phyloP scores from a whole-genome alignment of 2,888 invertebrate genomes.

The Podabrus alpinus region DNA sequence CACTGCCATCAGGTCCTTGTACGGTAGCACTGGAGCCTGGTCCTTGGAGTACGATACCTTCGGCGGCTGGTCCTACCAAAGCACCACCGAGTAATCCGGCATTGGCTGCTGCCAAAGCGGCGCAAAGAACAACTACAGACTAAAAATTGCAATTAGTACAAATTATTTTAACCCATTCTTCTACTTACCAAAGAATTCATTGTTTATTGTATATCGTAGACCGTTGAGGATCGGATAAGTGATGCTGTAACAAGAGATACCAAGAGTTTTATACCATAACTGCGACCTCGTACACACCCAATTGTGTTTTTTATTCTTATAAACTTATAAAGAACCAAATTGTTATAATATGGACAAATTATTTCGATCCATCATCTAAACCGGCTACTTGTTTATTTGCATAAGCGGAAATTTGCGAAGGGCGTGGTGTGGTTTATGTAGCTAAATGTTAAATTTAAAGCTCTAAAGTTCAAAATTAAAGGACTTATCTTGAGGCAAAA shows the following conservation, averaged over 20 bases:
- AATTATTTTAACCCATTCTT: background rate
- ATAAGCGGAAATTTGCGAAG: slow-evolving; percentile 11
- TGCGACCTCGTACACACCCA: slow-evolving; percentile 35
- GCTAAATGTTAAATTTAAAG: background rate
- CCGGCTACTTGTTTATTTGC: slow-evolving; percentile 11
- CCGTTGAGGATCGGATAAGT: slow-evolving; percentile 26
- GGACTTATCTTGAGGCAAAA: too few species aligned
- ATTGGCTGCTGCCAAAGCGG: slow-evolving; percentile 34
- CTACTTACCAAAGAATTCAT: slow-evolving; percentile 26
- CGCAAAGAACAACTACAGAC: slow-evolving; percentile 29
- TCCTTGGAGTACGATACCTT: slow-evolving; percentile 39
- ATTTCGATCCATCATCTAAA: slow-evolving; percentile 7
- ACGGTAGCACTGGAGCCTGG: slow-evolving; percentile 38
- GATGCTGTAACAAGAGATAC: slow-evolving; percentile 24
- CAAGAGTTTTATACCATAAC: slow-evolving; percentile 32
- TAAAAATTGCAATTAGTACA: slow-evolving; percentile 4
- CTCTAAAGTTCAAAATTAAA: background rate
- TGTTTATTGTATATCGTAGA: slow-evolving; percentile 15
- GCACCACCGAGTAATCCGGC: slow-evolving; percentile 34
- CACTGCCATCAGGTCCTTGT: slow-evolving; percentile 43
- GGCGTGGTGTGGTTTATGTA: background rate
- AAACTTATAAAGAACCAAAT: slow-evolving; percentile 11
- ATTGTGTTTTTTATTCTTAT: slow-evolving; percentile 19
- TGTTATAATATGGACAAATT: slow-evolving; percentile 1
- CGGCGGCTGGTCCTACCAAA: slow-evolving; percentile 35